phyloP scores from a whole-genome alignment of 2,113 vertebrate genomes.

The Arenaria interpres region DNA sequence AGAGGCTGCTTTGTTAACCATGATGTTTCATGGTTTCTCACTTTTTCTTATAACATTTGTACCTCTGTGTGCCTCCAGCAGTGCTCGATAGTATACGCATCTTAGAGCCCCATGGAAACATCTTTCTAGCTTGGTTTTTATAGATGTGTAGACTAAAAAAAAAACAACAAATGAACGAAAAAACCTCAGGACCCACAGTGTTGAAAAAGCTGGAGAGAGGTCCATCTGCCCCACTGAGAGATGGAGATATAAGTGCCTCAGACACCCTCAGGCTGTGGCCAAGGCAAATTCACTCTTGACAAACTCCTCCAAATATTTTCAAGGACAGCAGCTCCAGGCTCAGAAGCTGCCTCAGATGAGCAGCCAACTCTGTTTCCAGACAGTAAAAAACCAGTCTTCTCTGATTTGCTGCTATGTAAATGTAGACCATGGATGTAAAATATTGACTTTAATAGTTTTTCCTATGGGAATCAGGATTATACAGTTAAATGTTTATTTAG shows the following conservation, averaged over 20 bases:
- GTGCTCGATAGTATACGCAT: rapidly evolving
- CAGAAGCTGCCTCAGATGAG: background rate
- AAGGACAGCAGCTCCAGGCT: background rate
- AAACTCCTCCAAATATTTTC: background rate
- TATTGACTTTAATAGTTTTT: background rate
- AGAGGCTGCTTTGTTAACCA: background rate
- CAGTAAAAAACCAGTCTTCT: background rate
- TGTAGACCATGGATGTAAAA: background rate
- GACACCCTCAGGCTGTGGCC: background rate
- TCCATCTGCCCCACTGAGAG: background rate
- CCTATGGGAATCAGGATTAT: conserved; percentile 21
- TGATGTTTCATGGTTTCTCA: too few relatives aligned
- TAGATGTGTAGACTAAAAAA: rapidly evolving
- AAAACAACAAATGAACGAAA: too few relatives aligned
- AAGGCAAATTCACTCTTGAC: background rate
- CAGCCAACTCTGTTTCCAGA: background rate
- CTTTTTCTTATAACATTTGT: background rate
- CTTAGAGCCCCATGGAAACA: background rate
- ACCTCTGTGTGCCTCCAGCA: rapidly evolving
- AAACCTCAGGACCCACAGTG: rapidly evolving
- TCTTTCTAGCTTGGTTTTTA: background rate
- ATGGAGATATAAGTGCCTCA: rapidly evolving
- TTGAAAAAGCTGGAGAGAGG: background rate
- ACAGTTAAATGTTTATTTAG: conserved; percentile 47
- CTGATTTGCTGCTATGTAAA: background rate